phyloP scores from a whole-genome alignment of 2,113 vertebrate genomes.

The Psophia crepitans region DNA sequence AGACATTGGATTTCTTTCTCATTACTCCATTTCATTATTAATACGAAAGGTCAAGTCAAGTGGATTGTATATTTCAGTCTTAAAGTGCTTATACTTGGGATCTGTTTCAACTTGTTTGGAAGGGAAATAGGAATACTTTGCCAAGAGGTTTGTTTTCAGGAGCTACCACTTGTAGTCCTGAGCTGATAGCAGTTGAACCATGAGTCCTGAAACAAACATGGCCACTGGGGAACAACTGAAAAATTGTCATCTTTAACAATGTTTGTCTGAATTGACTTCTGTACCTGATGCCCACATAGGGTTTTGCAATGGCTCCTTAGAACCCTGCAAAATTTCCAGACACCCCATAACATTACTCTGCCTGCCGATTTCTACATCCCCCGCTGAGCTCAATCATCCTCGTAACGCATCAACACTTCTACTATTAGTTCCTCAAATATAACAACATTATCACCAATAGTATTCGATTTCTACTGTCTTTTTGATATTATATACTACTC shows the following conservation, averaged over 20 bases:
- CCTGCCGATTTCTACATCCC: background rate
- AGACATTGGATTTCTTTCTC: constrained; percentile 16
- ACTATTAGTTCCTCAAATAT: background rate
- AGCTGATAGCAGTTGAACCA: background rate
- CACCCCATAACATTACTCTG: background rate
- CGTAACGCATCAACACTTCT: background rate
- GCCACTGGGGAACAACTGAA: background rate
- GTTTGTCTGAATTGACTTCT: background rate
- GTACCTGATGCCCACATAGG: background rate
- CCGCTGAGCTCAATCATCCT: background rate
- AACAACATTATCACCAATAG: background rate
- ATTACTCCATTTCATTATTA: background rate
- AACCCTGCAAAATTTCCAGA: background rate
- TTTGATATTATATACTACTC: background rate
- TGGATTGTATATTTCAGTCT: background rate
- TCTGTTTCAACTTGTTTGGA: background rate
- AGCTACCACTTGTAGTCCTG: background rate
- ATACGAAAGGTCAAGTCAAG: background rate
- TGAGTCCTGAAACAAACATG: background rate
- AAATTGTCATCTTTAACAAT: background rate
- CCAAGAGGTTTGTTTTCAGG: background rate
- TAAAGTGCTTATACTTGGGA: background rate
- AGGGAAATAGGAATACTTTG: background rate
- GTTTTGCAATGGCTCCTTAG: background rate
- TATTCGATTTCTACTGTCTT: background rate